phyloP scores from a whole-genome alignment of 1,140 invertebrate species.

The Daktulosphaira vitifoliae region DNA sequence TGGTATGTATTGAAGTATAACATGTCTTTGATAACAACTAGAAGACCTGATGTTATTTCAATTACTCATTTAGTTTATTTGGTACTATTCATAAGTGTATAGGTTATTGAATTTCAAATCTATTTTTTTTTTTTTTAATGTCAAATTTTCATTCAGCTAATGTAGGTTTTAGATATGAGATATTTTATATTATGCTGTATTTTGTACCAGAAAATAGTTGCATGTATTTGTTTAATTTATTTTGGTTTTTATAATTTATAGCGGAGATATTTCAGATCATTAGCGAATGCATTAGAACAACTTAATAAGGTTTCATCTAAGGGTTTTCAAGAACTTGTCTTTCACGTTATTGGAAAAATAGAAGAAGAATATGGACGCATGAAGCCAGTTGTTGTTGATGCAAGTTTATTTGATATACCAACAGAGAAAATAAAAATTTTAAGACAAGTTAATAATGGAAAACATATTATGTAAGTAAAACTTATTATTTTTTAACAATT shows the following conservation, averaged over 20 bases:
- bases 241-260: not conserved
- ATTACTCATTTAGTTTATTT: not conserved
- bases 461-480: conserved; percentile 39
- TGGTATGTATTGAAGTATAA: conserved; percentile 42
- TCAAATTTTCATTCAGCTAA: too few species aligned
- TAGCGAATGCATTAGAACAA: conserved; percentile 18
- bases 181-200: too few species aligned
- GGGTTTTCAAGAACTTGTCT: conserved; percentile 33
- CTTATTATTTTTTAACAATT: too few species aligned
- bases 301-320: conserved; percentile 26
- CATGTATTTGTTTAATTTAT: not conserved
- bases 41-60: not conserved
- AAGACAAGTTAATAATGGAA: conserved; percentile 38
- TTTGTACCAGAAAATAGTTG: too few species aligned
- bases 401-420: conserved; percentile 44
- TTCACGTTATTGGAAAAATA: conserved; percentile 51
- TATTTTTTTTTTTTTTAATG: not conserved
- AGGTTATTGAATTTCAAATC: not conserved
- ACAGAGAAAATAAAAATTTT: conserved; percentile 50
- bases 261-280: conserved; percentile 38
- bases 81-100: not conserved
- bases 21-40: not conserved
- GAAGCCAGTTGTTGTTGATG: conserved; percentile 49
- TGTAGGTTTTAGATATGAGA: too few species aligned
- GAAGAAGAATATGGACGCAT: conserved; percentile 54